Percentiles rank a stretch among this genome's conserved stretches.
Evolutionary conservation across 1,140 invertebrate species (phyloP).

Genomic region (Hycleus cichorii): DNA sequence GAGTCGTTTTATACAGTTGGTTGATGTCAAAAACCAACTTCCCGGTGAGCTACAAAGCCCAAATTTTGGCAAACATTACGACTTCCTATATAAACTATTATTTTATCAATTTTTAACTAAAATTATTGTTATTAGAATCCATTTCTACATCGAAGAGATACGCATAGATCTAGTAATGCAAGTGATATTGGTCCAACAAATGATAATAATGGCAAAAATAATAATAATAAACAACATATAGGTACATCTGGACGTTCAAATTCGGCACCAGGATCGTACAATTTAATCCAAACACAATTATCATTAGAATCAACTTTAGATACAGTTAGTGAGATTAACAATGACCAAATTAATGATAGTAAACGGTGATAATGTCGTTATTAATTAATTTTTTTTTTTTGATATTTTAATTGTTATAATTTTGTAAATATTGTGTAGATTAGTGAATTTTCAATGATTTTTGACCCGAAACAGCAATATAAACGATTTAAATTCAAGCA

Average conservation of each 20-base stretch:
- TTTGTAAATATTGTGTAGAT: not conserved
- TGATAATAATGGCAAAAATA: not conserved
- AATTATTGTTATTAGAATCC: constrained; percentile 33
- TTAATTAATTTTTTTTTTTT: constrained; percentile 1
- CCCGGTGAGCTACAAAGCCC: too few relatives aligned
- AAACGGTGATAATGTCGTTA: constrained; percentile 7
- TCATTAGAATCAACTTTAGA: constrained; percentile 31
- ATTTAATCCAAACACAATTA: constrained; percentile 41
- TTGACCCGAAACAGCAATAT: not conserved
- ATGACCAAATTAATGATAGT: constrained; percentile 17
- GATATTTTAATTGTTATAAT: not conserved
- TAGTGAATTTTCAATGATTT: not conserved
- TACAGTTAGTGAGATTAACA: constrained; percentile 30
- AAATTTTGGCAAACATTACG: too few relatives aligned
- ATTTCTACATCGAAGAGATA: constrained; percentile 33
- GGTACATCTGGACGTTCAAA: constrained; percentile 56
- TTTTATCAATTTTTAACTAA: not conserved
- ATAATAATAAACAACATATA: constrained; percentile 27
- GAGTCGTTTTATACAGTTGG: too few relatives aligned
- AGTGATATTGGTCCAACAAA: constrained; percentile 15
- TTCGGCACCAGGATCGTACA: constrained; percentile 67
- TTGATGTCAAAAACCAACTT: too few relatives aligned
- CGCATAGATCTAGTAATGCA: constrained; percentile 24
- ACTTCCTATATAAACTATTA: not conserved
- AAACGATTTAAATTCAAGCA: not conserved